Evolutionary conservation across 2,888 invertebrate species (phyloP).

Genomic region (Cremastinae sp.): DNA sequence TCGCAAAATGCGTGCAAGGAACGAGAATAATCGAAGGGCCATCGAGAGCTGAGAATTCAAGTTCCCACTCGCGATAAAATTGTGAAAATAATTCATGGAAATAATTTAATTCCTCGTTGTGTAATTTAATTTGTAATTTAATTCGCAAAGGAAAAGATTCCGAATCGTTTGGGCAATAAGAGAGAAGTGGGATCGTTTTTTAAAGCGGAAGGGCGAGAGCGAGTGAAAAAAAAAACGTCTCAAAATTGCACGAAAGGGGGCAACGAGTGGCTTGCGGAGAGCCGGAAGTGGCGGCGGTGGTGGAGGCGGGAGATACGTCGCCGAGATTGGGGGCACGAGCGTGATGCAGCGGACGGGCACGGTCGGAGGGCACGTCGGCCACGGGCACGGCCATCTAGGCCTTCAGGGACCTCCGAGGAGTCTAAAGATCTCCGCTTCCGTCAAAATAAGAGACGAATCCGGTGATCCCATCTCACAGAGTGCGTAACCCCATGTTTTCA

Average conservation of each 20-base stretch:
- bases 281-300: slow-evolving; percentile 62
- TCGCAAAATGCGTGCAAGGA: background rate
- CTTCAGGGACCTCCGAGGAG: slow-evolving; percentile 79
- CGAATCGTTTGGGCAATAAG: too few relatives aligned
- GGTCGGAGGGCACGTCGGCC: slow-evolving; percentile 71
- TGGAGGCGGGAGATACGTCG: slow-evolving; percentile 62
- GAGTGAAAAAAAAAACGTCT: slow-evolving; percentile 48
- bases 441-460: slow-evolving; percentile 77
- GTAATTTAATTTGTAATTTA: too few relatives aligned
- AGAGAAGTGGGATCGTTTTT: background rate
- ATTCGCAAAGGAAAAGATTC: too few relatives aligned
- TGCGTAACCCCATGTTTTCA: slow-evolving; percentile 66
- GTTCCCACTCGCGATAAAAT: too few relatives aligned
- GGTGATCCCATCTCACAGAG: slow-evolving; percentile 77
- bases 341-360: slow-evolving; percentile 76
- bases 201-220: background rate
- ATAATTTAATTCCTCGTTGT: too few relatives aligned
- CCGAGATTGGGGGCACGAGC: slow-evolving; percentile 74
- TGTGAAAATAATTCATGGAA: too few relatives aligned
- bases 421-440: slow-evolving; percentile 77
- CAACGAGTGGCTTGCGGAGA: slow-evolving; percentile 71
- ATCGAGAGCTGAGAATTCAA: too few relatives aligned
- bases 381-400: slow-evolving; percentile 78
- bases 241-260: slow-evolving; percentile 76
- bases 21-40: too few relatives aligned